Conservation (phyloP, 1,140 invertebrate genomes). For the Scaptomyza graminum region DNA sequence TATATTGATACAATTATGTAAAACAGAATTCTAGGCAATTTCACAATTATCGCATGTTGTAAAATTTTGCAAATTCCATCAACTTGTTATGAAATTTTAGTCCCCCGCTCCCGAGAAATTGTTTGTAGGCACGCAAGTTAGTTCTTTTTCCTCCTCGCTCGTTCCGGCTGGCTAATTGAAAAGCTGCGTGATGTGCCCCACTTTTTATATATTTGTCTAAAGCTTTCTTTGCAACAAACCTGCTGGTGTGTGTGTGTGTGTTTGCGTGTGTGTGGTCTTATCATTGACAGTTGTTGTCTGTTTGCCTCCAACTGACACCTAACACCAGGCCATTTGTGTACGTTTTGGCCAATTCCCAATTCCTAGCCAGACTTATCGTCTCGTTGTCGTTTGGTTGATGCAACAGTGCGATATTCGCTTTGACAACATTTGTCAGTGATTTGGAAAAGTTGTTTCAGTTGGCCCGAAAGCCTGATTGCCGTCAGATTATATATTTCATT, state of each 20-base stretch:
- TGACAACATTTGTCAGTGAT: conserved; percentile 49
- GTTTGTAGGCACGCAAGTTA: conserved; percentile 42
- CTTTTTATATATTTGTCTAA: neutral
- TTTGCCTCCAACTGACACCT: conserved; percentile 59
- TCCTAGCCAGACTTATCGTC: conserved; percentile 20
- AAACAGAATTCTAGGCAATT: conserved; percentile 56
- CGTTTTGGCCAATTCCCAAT: conserved; percentile 5
- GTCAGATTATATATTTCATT: conserved; percentile 24
- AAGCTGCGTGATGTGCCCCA: conserved; percentile 52
- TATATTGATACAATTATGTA: conserved; percentile 54
- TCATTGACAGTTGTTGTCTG: conserved; percentile 62
- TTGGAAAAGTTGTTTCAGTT: conserved; percentile 11
- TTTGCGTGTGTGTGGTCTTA: conserved; percentile 54
- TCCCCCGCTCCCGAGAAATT: conserved; percentile 33
- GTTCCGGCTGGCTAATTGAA: conserved; percentile 57
- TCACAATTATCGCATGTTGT: conserved; percentile 52
- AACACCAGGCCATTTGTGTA: conserved; percentile 50
- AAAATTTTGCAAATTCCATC: conserved; percentile 44
- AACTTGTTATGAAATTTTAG: conserved; percentile 36
- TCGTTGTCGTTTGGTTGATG: conserved; percentile 19
- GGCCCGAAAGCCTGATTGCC: conserved; percentile 30
- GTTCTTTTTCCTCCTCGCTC: neutral
- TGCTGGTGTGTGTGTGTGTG: conserved; percentile 2
- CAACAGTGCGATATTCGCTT: conserved; percentile 20
- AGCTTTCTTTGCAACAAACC: neutral